Base-by-base conservation (phyloP, 2,888 invertebrate species). In the Schizaphis graminum region DNA sequence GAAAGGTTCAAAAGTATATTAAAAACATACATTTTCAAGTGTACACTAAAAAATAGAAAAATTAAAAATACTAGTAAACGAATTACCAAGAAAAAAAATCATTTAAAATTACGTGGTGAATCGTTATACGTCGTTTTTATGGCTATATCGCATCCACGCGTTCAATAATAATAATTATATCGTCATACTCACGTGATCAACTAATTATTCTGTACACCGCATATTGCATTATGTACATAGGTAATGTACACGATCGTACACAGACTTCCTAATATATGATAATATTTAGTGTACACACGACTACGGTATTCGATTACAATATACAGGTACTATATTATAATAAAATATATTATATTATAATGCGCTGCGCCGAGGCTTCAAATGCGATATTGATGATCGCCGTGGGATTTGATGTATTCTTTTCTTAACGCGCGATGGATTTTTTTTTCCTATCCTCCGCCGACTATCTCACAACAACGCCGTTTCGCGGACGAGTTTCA, bases 361-460 rank as follows among this genome's bases (percentile, higher is more conserved):
- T 28, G 5, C 85, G 10, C 26, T 28, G 28, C 77, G 8, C 53
- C 13, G 24, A 1, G n/a, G 47, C 44, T 90, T 47, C 47, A 90
- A 90, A 90, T 67, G 90, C 67, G 90, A 90, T 90, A 67, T 90
- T 90, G 67, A 67, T 24, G 90, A 67, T 28, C 67, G 24, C 67
- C 90, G 11, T 26, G 89, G 67, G 47, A 90, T n/a, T 90, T 24
- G 67, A 67, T 47, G 67, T 67, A 67, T 67, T 47, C 47, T 67
- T 67, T 47, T 67, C n/a, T 47, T 77, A 35, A 77, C 35, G 41
- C 11, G 41, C n/a, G 21, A 41, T 67, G 16, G 53, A 53, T 67
- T 67, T 67, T 47, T 61, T 26, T 44, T n/a, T 13, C 10, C 88
- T n/a, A 35, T n/a, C 28, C 35, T 53, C 53, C 26, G 49, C 53